These are phyloP conservation scores for Polypedilum vanderplanki DNA, from an alignment of 1,140 invertebrate genomes.

Conservation along the genomic window DNA sequence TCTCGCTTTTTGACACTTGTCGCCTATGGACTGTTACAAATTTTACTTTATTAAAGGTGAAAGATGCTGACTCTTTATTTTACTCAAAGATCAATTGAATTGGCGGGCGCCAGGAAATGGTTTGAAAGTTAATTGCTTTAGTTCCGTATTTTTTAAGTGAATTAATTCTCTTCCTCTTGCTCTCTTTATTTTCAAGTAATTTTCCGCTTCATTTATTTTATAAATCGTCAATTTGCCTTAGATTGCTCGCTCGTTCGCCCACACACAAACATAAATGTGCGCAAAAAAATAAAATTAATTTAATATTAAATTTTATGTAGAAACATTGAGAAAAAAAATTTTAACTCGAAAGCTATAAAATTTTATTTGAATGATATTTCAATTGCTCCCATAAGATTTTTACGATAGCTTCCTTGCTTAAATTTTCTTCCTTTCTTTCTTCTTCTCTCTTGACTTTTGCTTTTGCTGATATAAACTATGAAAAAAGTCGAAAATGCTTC, in stretches of 20 bases:
- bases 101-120: too few species aligned
- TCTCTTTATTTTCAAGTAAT: too few species aligned
- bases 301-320: too few species aligned
- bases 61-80: background rate
- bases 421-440: background rate
- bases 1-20: background rate
- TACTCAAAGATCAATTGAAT: background rate
- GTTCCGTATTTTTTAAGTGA: too few species aligned
- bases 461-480: background rate
- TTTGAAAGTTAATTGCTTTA: too few species aligned
- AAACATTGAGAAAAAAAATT: too few species aligned
- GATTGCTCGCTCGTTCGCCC: too few species aligned
- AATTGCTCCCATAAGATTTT: background rate
- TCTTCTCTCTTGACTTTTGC: background rate
- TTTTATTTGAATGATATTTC: conserved; percentile 22
- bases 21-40: background rate
- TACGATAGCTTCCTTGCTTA: background rate
- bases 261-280: too few species aligned
- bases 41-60: background rate
- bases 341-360: background rate
- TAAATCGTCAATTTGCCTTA: too few species aligned
- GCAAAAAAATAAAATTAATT: too few species aligned
- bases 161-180: too few species aligned
- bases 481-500: background rate
- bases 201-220: too few species aligned